phyloP scores from a whole-genome alignment of 2,888 invertebrate species.

The Danaus chrysippus region DNA sequence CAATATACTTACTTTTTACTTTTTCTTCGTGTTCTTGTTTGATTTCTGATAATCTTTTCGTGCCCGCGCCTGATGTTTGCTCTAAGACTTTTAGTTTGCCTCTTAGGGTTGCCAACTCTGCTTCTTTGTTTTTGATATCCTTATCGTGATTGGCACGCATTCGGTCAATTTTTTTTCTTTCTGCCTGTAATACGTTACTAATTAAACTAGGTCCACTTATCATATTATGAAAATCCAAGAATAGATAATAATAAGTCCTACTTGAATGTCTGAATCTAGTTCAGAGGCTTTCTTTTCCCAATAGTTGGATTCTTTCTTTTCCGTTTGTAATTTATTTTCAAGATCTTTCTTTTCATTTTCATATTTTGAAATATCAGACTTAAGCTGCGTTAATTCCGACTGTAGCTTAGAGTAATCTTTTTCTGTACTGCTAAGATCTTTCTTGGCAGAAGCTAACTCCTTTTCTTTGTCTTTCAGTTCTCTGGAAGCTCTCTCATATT shows the following conservation, averaged over 20 bases:
- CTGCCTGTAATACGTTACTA: constrained; percentile 61
- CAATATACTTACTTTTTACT: constrained; percentile 81
- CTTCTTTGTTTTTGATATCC: constrained; percentile 87
- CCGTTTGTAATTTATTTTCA: constrained; percentile 80
- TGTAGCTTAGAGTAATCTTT: constrained; percentile 63
- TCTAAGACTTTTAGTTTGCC: constrained; percentile 84
- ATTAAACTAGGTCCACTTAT: background rate
- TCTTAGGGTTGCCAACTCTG: constrained; percentile 86
- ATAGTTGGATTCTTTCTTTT: constrained; percentile 81
- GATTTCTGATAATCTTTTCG: constrained; percentile 82
- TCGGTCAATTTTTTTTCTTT: constrained; percentile 83
- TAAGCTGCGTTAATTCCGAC: constrained; percentile 64
- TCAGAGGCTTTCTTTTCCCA: constrained; percentile 82
- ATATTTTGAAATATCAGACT: constrained; percentile 63
- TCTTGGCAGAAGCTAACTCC: constrained; percentile 52
- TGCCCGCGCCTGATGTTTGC: constrained; percentile 79
- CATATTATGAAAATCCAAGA: constrained; percentile 5
- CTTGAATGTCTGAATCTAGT: constrained; percentile 80
- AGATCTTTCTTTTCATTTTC: constrained; percentile 80
- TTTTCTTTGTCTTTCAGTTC: constrained; percentile 62
- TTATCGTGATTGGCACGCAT: constrained; percentile 84
- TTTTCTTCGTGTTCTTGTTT: constrained; percentile 83
- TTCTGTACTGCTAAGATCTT: constrained; percentile 65
- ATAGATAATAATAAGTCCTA: constrained; percentile 35
- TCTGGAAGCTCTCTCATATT: constrained; percentile 53